Base-by-base conservation (phyloP, 2,797 vertebrate genomes). In the Sylvilagus floridanus region DNA sequence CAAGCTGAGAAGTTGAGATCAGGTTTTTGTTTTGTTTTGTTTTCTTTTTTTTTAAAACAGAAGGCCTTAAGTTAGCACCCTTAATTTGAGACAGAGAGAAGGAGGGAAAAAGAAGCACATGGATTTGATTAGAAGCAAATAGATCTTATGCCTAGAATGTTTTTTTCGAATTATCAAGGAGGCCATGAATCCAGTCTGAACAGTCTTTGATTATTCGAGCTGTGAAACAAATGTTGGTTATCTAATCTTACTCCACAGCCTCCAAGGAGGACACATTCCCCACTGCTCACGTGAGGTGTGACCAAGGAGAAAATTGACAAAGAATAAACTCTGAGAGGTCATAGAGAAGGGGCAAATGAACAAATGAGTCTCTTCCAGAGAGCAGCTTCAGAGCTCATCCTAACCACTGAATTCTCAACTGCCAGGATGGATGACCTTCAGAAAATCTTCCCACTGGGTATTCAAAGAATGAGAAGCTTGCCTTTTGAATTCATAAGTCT, bases 101-200 rank as follows among this genome's bases (percentile, higher is more conserved):
- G 28, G 60, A 62, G 35, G 35, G 57, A 4, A 0, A 14, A 66
- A 69, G 5, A 88, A 88, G 10, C 8, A 86, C 0, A n/a, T 42
- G 17, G 57, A 82, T 82, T 71, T 95, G 32, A 76, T 92, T 91
- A 71, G 62, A 85, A 65, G 24, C 22, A 78, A 82, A 75, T 35
- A 68, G 11, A 26, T 93, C 6, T 19, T 62, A 6, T 50, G 4
- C 37, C 16, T n/a, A 47, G 54, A 7, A 24, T 57, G 16, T 32
- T 95, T 94, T 88, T 79, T 47, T 65, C 13, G 86, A 78, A 68
- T 1, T 57, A 28, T 88, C 35, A 69, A 73, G 42, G 26, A 92
- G 68, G 83, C 8, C 30, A 73, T 9, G 19, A 89, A 17, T 32
- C 21, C 47, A 73, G 68, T 22, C 60, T 68, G 65, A 85, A 62